A percentile compares a stretch with the other conserved stretches of the same genome.
phyloP scores from a whole-genome alignment of 2,888 invertebrate genomes.

The Matsumyia berberina region DNA sequence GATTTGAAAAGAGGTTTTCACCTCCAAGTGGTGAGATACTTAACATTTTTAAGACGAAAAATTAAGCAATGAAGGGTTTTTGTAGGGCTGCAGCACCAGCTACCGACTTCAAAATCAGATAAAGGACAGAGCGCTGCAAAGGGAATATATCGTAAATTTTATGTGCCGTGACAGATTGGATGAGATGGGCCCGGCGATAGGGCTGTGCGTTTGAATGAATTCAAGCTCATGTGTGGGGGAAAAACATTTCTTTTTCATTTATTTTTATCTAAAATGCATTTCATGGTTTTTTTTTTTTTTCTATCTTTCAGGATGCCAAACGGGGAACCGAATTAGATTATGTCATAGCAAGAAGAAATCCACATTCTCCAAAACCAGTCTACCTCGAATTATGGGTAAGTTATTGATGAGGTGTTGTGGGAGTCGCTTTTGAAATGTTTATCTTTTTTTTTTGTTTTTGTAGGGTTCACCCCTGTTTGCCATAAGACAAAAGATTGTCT shows the following conservation, averaged over 20 bases:
- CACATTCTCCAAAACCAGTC: conserved; percentile 90
- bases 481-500: conserved; percentile 90
- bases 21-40: background rate
- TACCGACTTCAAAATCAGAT: conserved; percentile 29
- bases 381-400: conserved; percentile 93
- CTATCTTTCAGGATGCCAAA: conserved; percentile 87
- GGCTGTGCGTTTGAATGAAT: conserved; percentile 26
- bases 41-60: conserved; percentile 33
- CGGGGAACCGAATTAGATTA: conserved; percentile 93
- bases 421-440: background rate
- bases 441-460: conserved; percentile 77
- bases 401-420: conserved; percentile 54
- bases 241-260: conserved; percentile 36
- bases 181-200: conserved; percentile 41
- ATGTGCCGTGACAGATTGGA: conserved; percentile 59
- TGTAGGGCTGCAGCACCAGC: conserved; percentile 4
- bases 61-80: conserved; percentile 57
- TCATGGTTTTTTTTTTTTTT: conserved; percentile 17
- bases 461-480: conserved; percentile 91
- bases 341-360: conserved; percentile 92
- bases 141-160: conserved; percentile 59
- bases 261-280: conserved; percentile 9
- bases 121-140: background rate
- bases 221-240: background rate
- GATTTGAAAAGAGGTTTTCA: conserved; percentile 10